A percentile compares a stretch with the other conserved stretches of the same genome.
phyloP scores from a whole-genome alignment of 1,140 invertebrate genomes.

The Phthorimaea operculella region DNA sequence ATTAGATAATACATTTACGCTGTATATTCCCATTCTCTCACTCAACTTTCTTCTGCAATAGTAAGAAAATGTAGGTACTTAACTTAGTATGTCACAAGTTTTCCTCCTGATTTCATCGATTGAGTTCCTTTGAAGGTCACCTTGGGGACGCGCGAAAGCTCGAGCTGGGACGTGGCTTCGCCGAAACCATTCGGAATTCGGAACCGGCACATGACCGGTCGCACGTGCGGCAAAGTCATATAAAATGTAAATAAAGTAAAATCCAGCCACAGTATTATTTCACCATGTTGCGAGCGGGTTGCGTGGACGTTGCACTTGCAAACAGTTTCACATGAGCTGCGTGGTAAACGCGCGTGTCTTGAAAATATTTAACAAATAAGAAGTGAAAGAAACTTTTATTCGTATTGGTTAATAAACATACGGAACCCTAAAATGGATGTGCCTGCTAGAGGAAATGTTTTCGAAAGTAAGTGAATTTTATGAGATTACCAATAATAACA shows the following conservation, averaged over 20 bases:
- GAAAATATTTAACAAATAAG: too few species aligned
- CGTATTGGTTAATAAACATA: too few species aligned
- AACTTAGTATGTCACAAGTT: neutral
- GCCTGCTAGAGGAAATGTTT: slow-evolving; percentile 54
- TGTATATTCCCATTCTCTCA: too few species aligned
- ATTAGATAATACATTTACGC: too few species aligned
- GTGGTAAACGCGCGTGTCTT: too few species aligned
- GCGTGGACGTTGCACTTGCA: slow-evolving; percentile 11
- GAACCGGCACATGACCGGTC: slow-evolving; percentile 25
- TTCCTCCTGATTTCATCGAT: slow-evolving; percentile 30
- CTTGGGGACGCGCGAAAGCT: slow-evolving; percentile 55
- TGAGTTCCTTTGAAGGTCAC: slow-evolving; percentile 46
- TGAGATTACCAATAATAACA: too few species aligned
- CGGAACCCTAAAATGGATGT: slow-evolving; percentile 43
- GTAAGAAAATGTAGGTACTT: too few species aligned
- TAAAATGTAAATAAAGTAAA: slow-evolving; percentile 29
- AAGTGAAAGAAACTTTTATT: too few species aligned
- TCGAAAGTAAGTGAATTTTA: slow-evolving; percentile 46
- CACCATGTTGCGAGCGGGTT: slow-evolving; percentile 23
- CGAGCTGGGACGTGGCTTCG: slow-evolving; percentile 23
- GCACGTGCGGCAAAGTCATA: slow-evolving; percentile 25
- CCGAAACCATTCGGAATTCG: slow-evolving; percentile 12
- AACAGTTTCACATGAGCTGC: too few species aligned
- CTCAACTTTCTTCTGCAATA: too few species aligned
- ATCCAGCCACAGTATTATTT: slow-evolving; percentile 13